Percentiles rank a stretch among this genome's conserved stretches.
Evolutionary conservation across 1,140 invertebrate genomes (phyloP).

Genomic region (Drosophila nigromelanica): DNA sequence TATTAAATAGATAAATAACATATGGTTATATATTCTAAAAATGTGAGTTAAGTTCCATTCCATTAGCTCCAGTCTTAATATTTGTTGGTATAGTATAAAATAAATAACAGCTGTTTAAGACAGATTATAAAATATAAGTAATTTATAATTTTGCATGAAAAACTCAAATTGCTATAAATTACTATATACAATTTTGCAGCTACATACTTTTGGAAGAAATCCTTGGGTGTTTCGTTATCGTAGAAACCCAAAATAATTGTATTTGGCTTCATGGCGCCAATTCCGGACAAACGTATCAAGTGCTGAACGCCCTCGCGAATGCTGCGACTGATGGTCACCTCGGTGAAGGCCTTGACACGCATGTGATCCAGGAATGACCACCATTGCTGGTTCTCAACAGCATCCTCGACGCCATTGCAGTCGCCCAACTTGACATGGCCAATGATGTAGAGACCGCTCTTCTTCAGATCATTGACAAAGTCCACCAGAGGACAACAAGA

Average conservation of each 20-base stretch:
- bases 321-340: constrained; percentile 93
- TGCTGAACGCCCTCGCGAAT: constrained; percentile 96
- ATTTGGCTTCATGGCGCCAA: constrained; percentile 99
- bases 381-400: constrained; percentile 94
- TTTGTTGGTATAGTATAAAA: no score
- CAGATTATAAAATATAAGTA: no score
- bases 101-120: no score
- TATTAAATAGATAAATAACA: no score
- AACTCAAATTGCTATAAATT: no score
- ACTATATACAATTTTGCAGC: not conserved
- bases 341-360: constrained; percentile 98
- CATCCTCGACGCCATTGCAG: constrained; percentile 87
- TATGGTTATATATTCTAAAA: no score
- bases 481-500: constrained; percentile 95
- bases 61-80: no score
- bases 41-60: no score
- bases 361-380: constrained; percentile 93
- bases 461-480: constrained; percentile 99
- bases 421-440: constrained; percentile 94
- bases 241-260: constrained; percentile 97
- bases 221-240: constrained; percentile 88
- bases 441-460: constrained; percentile 97
- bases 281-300: constrained; percentile 94
- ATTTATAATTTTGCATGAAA: no score
- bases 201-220: constrained; percentile 89